These are phyloP conservation scores for Plumapathes pennacea DNA, from an alignment of 92 coral and sea anemone genomes.

Conservation along the genomic window DNA sequence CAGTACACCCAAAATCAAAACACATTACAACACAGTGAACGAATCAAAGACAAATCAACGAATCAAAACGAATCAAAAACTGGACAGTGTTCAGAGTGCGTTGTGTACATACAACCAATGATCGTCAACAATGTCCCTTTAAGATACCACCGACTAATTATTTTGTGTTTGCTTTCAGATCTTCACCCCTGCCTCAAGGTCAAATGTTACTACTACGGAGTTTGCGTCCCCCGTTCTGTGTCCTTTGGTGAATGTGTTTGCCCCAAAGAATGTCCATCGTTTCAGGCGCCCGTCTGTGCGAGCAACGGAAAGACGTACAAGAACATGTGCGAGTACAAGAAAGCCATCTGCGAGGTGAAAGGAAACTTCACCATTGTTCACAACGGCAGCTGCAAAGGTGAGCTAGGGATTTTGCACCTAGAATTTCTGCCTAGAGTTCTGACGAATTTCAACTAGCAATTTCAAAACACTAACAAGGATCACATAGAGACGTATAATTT, in stretches of 20 bases:
- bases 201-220: conserved; percentile 45
- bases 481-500: too few species aligned
- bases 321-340: conserved; percentile 36
- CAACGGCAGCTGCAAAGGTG: conserved; percentile 49
- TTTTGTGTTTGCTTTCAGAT: conserved; percentile 7
- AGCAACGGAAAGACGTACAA: conserved; percentile 58
- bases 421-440: neutral
- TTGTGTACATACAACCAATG: too few species aligned
- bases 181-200: conserved; percentile 60
- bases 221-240: conserved; percentile 54
- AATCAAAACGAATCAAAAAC: too few species aligned
- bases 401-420: neutral
- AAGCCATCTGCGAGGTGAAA: conserved; percentile 48
- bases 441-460: neutral
- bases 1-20: too few species aligned
- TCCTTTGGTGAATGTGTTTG: conserved; percentile 61
- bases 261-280: conserved; percentile 52
- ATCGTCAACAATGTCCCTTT: too few species aligned
- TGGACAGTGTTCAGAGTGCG: too few species aligned
- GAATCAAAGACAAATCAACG: too few species aligned
- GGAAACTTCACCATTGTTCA: conserved; percentile 33
- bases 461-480: too few species aligned
- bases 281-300: conserved; percentile 47
- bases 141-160: too few species aligned
- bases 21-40: too few species aligned